phyloP scores from a whole-genome alignment of 1,140 invertebrate genomes.

The Ostrea denselamellosa region DNA sequence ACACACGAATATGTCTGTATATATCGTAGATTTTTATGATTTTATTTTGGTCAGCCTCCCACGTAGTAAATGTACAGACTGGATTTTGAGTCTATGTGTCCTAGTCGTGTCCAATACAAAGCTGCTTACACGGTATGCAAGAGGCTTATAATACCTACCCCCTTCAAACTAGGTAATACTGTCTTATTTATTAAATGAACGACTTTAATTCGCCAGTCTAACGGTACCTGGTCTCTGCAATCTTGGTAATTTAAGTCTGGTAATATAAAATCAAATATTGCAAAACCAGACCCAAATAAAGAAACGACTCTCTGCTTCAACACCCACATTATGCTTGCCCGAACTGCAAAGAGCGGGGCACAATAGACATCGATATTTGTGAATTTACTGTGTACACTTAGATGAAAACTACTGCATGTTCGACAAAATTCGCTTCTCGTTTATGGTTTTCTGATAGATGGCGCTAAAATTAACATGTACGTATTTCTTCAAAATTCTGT shows the following conservation, averaged over 20 bases:
- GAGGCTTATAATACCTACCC: no score
- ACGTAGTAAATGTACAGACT: no score
- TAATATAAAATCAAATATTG: not conserved
- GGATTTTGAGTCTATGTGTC: no score
- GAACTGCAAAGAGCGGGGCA: not conserved
- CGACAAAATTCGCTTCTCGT: not conserved
- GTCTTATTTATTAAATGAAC: no score
- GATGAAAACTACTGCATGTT: not conserved
- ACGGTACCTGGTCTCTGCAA: no score
- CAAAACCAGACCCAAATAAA: not conserved
- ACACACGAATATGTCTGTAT: no score
- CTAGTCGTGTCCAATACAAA: no score
- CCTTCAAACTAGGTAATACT: no score
- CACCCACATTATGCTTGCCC: not conserved
- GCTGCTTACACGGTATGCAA: no score
- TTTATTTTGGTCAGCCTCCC: no score
- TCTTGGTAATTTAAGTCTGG: not conserved
- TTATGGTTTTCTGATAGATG: not conserved
- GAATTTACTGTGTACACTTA: conserved; percentile 1
- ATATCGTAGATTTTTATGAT: no score
- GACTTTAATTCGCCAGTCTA: no score
- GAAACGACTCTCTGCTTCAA: not conserved
- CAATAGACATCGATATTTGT: not conserved
- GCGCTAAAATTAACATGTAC: not conserved
- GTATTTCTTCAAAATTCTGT: not conserved